Evolutionary conservation across 2,113 vertebrate genomes (phyloP).

Genomic region (Xenus cinereus): DNA sequence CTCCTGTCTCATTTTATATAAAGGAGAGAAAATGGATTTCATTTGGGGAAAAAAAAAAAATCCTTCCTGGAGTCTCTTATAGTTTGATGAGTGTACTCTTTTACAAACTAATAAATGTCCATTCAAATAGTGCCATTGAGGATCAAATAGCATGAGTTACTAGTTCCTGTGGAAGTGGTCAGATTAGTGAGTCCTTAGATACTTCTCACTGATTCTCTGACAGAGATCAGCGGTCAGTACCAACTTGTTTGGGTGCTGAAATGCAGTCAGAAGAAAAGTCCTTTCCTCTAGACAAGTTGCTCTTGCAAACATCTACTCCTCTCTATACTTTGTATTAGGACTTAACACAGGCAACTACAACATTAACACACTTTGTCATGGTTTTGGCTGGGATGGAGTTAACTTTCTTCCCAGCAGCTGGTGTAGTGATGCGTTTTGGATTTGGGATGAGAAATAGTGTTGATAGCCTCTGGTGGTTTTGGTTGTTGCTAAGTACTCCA

Average conservation of each 20-base stretch:
- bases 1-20: background rate
- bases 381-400: background rate
- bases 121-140: background rate
- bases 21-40: background rate
- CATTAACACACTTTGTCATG: background rate
- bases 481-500: background rate
- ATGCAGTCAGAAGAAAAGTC: background rate
- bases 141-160: background rate
- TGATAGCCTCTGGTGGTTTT: background rate
- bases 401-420: background rate
- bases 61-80: background rate
- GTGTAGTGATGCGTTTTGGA: background rate
- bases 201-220: background rate
- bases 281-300: background rate
- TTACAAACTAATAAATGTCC: background rate
- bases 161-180: background rate
- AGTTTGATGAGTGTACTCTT: background rate
- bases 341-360: background rate
- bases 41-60: background rate
- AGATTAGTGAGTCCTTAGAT: background rate
- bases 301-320: background rate
- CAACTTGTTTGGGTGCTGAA: background rate
- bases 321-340: background rate
- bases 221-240: background rate
- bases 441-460: background rate